Conservation (phyloP, 2,113 vertebrate genomes). For the Chascanopsetta lugubris region DNA sequence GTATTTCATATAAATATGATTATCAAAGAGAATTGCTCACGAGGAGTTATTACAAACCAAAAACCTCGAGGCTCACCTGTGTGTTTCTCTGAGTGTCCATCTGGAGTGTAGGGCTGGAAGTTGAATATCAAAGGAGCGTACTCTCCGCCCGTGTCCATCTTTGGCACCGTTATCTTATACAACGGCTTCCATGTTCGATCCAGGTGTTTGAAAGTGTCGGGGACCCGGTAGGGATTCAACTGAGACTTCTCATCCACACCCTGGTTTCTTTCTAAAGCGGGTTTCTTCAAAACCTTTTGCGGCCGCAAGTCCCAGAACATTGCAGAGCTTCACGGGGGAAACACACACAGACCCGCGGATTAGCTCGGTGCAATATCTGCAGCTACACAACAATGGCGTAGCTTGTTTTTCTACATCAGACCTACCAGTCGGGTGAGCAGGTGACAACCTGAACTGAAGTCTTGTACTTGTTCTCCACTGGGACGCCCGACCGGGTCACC, state of each 20-base stretch:
- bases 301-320: conserved; percentile 91
- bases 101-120: conserved; percentile 72
- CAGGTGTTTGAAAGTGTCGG: conserved; percentile 83
- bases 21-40: not conserved
- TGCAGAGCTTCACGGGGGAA: conserved; percentile 75
- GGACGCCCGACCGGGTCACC: conserved; percentile 78
- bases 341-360: not conserved
- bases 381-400: not conserved
- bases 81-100: conserved; percentile 38
- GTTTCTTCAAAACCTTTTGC: conserved; percentile 42
- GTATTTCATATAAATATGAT: not conserved
- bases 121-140: conserved; percentile 84
- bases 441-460: conserved; percentile 85
- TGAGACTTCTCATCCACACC: conserved; percentile 69
- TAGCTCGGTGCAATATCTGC: not conserved
- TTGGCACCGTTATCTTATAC: conserved; percentile 78
- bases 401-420: not conserved
- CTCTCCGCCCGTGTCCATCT: conserved; percentile 75
- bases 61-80: conserved; percentile 44
- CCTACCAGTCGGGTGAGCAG: conserved; percentile 91
- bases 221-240: conserved; percentile 59
- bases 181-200: conserved; percentile 90
- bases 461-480: conserved; percentile 82
- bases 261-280: conserved; percentile 60
- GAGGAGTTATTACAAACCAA: not conserved